Evolutionary conservation across 2,888 invertebrate species (phyloP).

Genomic region (Furcula furcula): DNA sequence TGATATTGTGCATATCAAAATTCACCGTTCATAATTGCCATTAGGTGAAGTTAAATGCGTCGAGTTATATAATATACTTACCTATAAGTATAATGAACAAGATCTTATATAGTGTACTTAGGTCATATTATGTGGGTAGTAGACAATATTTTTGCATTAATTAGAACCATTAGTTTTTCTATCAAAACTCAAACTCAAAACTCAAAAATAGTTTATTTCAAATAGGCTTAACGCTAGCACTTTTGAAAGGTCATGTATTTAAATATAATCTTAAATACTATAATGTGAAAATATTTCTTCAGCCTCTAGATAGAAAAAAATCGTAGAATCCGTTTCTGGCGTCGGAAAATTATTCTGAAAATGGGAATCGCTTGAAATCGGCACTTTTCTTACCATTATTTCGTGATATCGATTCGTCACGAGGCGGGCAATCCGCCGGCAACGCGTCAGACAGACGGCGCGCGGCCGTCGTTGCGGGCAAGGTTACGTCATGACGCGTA

Average conservation of each 20-base stretch:
- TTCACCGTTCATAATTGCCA: too few relatives aligned
- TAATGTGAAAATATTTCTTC: neutral
- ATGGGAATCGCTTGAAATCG: slow-evolving; percentile 29
- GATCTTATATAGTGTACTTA: too few relatives aligned
- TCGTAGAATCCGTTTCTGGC: slow-evolving; percentile 12
- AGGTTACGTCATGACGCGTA: slow-evolving; percentile 45
- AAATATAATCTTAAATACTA: too few relatives aligned
- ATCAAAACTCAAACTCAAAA: too few relatives aligned
- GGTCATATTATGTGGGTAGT: too few relatives aligned
- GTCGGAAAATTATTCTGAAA: slow-evolving; percentile 19
- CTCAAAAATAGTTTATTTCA: neutral
- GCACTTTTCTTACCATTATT: slow-evolving; percentile 24
- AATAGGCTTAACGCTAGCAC: neutral
- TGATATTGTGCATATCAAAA: too few relatives aligned
- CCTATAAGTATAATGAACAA: too few relatives aligned
- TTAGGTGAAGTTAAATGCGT: too few relatives aligned
- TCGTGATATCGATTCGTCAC: slow-evolving; percentile 31
- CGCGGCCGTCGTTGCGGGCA: slow-evolving; percentile 42
- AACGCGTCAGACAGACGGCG: slow-evolving; percentile 35
- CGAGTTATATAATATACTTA: too few relatives aligned
- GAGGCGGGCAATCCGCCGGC: slow-evolving; percentile 24
- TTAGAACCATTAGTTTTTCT: too few relatives aligned
- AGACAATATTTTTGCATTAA: too few relatives aligned
- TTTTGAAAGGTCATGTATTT: neutral
- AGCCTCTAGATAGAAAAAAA: slow-evolving; percentile 27